phyloP scores from a whole-genome alignment of 2,888 invertebrate species.

The Drosophila colorata region DNA sequence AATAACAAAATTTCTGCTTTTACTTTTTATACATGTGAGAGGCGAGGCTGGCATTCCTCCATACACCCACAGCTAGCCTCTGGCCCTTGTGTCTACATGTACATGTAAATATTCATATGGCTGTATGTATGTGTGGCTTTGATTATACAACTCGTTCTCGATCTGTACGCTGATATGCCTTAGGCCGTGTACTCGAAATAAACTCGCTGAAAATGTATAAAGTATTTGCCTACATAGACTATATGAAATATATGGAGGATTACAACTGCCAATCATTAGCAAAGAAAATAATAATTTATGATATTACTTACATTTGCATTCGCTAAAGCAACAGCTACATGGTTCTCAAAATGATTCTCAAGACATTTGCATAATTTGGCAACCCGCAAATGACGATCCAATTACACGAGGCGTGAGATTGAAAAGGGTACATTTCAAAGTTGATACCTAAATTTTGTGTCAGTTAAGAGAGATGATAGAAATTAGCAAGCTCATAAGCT shows the following conservation, averaged over 20 bases:
- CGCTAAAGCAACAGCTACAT: conserved; percentile 6
- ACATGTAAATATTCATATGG: conserved; percentile 13
- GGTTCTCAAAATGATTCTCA: conserved; percentile 15
- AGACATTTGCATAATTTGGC: conserved; percentile 54
- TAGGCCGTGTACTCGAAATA: conserved; percentile 33
- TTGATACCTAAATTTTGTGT: background rate
- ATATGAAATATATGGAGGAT: conserved; percentile 4
- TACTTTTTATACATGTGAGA: conserved; percentile 50
- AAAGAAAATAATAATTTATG: conserved; percentile 2
- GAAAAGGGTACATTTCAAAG: conserved; percentile 13
- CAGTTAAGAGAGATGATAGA: background rate
- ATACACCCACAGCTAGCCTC: conserved; percentile 8
- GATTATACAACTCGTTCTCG: conserved; percentile 50
- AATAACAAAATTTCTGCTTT: conserved; percentile 73
- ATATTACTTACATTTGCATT: conserved; percentile 4
- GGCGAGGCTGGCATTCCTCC: conserved; percentile 36
- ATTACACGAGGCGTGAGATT: conserved; percentile 32
- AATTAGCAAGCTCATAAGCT: background rate
- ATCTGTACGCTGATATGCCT: conserved; percentile 21
- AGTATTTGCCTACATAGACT: conserved; percentile 41
- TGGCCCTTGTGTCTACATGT: conserved; percentile 5
- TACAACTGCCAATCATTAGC: conserved; percentile 13
- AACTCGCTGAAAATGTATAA: conserved; percentile 22
- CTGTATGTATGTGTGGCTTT: conserved; percentile 26
- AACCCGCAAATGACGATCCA: conserved; percentile 45